Evolutionary conservation across 1,140 invertebrate species (phyloP).

Genomic region (Lepidostoma basale): DNA sequence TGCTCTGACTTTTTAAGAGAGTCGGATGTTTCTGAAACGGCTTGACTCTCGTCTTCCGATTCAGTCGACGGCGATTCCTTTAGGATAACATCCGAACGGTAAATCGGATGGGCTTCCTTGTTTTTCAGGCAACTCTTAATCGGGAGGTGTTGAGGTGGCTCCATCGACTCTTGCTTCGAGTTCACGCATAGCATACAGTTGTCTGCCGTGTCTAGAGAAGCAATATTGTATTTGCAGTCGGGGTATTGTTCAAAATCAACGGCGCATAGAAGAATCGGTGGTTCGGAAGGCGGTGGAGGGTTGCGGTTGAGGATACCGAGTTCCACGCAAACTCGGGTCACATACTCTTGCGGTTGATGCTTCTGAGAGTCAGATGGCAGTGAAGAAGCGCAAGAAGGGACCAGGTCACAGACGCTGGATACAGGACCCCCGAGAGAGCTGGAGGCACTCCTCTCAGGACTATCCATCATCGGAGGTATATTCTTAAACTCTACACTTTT

Average conservation of each 20-base stretch:
- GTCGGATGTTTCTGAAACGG: conserved; percentile 51
- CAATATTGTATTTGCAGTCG: conserved; percentile 46
- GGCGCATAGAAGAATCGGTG: conserved; percentile 52
- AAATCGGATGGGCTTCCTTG: conserved; percentile 44
- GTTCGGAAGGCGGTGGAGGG: conserved; percentile 44
- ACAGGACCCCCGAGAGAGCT: conserved; percentile 47
- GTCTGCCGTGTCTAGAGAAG: conserved; percentile 49
- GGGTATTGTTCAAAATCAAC: conserved; percentile 54
- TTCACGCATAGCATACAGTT: conserved; percentile 55
- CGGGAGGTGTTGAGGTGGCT: conserved; percentile 52
- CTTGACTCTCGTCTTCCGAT: conserved; percentile 52
- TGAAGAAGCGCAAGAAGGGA: conserved; percentile 47
- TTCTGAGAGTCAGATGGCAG: conserved; percentile 37
- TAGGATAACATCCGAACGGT: conserved; percentile 50
- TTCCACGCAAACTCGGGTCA: conserved; percentile 54
- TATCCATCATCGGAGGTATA: conserved; percentile 44
- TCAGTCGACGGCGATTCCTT: conserved; percentile 52
- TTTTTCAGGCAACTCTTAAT: conserved; percentile 61
- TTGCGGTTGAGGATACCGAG: conserved; percentile 51
- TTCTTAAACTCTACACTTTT: conserved; percentile 58
- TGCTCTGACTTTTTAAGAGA: not conserved
- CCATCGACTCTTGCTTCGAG: conserved; percentile 54
- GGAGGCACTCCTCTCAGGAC: conserved; percentile 48
- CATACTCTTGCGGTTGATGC: conserved; percentile 51
- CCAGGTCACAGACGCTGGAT: conserved; percentile 57